These are phyloP conservation scores for Diplosoma virens DNA, from an alignment of 23 tunicate species.

Conservation along the genomic window DNA sequence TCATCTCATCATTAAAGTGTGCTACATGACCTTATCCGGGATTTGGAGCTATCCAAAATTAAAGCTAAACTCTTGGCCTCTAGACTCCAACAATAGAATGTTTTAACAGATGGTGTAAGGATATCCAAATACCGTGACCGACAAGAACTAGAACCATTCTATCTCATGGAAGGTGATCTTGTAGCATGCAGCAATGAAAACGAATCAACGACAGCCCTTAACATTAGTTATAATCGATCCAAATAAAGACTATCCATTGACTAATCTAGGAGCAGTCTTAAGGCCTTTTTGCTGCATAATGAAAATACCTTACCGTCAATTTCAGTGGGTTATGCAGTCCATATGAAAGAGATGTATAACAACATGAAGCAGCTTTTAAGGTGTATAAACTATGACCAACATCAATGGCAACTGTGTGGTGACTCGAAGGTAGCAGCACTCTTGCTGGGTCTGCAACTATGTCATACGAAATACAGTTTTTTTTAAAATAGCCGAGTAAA, in stretches of 20 bases:
- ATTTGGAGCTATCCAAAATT: slow-evolving; percentile 20
- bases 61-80: slow-evolving; percentile 30
- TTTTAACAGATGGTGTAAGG: slow-evolving; percentile 8
- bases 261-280: slow-evolving; percentile 24
- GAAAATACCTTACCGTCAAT: slow-evolving; percentile 30
- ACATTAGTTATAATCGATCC: slow-evolving; percentile 14
- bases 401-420: slow-evolving; percentile 28
- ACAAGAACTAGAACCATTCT: slow-evolving; percentile 30
- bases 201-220: neutral
- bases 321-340: slow-evolving; percentile 24
- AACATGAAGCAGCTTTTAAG: slow-evolving; percentile 18
- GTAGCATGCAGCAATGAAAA: slow-evolving; percentile 5
- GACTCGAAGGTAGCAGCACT: too few relatives aligned
- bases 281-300: slow-evolving; percentile 35
- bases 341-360: slow-evolving; percentile 15
- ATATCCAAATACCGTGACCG: slow-evolving; percentile 35
- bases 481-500: neutral
- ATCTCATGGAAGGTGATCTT: slow-evolving; percentile 8
- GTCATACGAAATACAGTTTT: slow-evolving; percentile 4
- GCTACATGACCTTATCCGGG: slow-evolving; percentile 29
- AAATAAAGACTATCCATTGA: slow-evolving; percentile 33
- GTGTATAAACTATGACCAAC: slow-evolving; percentile 18
- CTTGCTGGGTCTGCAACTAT: neutral
- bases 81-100: slow-evolving; percentile 38
- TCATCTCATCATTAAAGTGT: slow-evolving; percentile 21